Base-by-base conservation (phyloP, 2,797 vertebrate genomes). In the Trachurus trachurus region DNA sequence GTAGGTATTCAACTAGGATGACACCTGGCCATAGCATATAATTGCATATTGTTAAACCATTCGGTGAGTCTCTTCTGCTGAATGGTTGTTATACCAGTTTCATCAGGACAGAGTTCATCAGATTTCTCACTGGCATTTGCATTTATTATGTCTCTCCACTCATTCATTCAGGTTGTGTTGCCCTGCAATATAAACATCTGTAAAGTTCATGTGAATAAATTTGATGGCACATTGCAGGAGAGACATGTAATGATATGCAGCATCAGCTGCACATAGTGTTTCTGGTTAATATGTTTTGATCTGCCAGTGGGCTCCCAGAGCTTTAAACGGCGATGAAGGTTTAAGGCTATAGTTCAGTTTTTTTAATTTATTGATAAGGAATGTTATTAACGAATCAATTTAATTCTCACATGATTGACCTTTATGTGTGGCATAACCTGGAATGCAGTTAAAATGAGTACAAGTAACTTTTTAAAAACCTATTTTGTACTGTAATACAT, bases 271-370 rank as follows among this genome's bases (percentile, higher is more conserved):
- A 19, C 19, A 29, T 39, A 49, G 53, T 62, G 39, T 63, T 62
- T 58, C 57, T 39, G 21, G 26, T 45, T 71, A 45, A 50, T 70
- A 19, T 57, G 29, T 59, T 82, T 71, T 64, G 45, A 37, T 76
- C 61, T 60, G 66, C 50, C 67, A 71, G 53, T n/a, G 21, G 12
- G 26, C 65, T 52, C 52, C 53, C 47, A 62, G 57, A 66, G 49
- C 44, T 8, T 42, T 15, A 66, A 66, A 1, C 26, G 19, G 29
- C 21, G 45, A 53, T 65, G 26, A 26, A 26, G 21, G 22, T 60
- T 74, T 58, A 45, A 64, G 52, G 52, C 52, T 7, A 29, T 54
- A 29, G 29, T 31, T 17, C 53, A 19, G 29, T 57, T 26, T 54
- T 7, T 29, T 54, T 29, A 54, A 54, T 54, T 54, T 54, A 29